Evolutionary conservation across 2,888 invertebrate species (phyloP).

Genomic region (Anodontia alba): DNA sequence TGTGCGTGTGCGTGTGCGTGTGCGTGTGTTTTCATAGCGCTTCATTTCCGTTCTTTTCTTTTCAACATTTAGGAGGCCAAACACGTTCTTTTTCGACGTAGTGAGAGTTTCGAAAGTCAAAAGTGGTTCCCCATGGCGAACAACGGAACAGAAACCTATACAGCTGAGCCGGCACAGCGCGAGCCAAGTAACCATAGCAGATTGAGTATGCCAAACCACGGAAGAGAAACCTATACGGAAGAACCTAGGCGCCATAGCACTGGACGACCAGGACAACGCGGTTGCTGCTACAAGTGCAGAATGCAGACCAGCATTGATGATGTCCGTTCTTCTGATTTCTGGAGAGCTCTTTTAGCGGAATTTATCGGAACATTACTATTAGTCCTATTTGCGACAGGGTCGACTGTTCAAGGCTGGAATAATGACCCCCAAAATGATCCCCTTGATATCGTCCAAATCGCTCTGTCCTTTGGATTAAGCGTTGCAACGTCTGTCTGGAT

Average conservation of each 20-base stretch:
- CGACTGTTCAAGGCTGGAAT: conserved; percentile 78
- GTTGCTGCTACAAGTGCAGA: conserved; percentile 42
- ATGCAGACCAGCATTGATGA: conserved; percentile 64
- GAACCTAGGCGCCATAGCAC: not conserved
- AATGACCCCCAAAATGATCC: conserved; percentile 15
- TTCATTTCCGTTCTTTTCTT: too few species aligned
- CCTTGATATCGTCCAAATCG: conserved; percentile 88
- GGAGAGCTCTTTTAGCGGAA: conserved; percentile 93
- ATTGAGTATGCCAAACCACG: not conserved
- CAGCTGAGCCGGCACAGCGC: too few species aligned
- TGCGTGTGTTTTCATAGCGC: too few species aligned
- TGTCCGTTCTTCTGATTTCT: conserved; percentile 85
- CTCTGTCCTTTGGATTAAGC: conserved; percentile 94
- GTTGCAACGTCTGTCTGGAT: conserved; percentile 93
- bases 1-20: too few species aligned
- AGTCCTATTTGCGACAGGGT: conserved; percentile 93
- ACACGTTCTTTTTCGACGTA: not conserved
- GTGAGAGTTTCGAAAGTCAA: conserved; percentile 5
- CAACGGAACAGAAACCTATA: not conserved
- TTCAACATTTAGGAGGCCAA: too few species aligned
- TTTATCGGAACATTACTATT: conserved; percentile 94
- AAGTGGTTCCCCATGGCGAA: conserved; percentile 6
- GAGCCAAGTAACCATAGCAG: too few species aligned
- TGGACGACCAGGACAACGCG: not conserved
- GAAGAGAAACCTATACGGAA: not conserved